Percentiles rank a stretch among this genome's conserved stretches.
These are phyloP conservation scores for Aptenodytes forsteri DNA, from an alignment of 2,113 vertebrate genomes.

Conservation along the genomic window DNA sequence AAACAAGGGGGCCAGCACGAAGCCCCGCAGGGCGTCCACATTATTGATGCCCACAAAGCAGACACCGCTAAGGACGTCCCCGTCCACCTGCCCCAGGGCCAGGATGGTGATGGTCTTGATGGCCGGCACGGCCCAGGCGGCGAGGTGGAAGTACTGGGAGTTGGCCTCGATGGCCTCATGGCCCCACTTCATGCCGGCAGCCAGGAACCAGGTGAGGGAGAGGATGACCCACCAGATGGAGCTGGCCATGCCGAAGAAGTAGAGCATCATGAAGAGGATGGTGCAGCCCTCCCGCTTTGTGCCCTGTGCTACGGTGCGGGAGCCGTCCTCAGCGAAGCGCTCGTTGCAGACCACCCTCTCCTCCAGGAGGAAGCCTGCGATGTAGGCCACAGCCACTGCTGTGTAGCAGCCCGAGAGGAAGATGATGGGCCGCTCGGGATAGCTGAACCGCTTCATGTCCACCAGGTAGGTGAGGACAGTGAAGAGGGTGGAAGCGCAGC, in stretches of 20 bases:
- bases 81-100: constrained; percentile 93
- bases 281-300: constrained; percentile 96
- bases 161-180: constrained; percentile 97
- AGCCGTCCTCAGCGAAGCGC: constrained; percentile 86
- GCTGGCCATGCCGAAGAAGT: constrained; percentile 98
- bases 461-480: constrained; percentile 94
- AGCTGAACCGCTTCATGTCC: constrained; percentile 96
- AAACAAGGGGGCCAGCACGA: constrained; percentile 93
- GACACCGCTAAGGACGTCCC: constrained; percentile 90
- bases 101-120: constrained; percentile 96
- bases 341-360: constrained; percentile 93
- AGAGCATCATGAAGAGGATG: constrained; percentile 98
- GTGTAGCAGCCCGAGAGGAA: constrained; percentile 95
- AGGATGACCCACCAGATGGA: constrained; percentile 98
- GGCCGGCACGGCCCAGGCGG: constrained; percentile 94
- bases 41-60: constrained; percentile 95
- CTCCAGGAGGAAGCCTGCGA: constrained; percentile 90
- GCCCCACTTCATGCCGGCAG: constrained; percentile 96
- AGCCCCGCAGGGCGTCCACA: constrained; percentile 91
- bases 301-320: constrained; percentile 90
- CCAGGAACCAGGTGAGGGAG: constrained; percentile 94
- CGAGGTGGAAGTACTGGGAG: constrained; percentile 94
- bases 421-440: constrained; percentile 93
- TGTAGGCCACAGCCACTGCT: constrained; percentile 91
- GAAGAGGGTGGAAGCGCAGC: constrained; percentile 93